A percentile compares a stretch with the other conserved stretches of the same genome.
phyloP scores from a whole-genome alignment of 2,888 invertebrate species.

The Limnephilus rhombicus region DNA sequence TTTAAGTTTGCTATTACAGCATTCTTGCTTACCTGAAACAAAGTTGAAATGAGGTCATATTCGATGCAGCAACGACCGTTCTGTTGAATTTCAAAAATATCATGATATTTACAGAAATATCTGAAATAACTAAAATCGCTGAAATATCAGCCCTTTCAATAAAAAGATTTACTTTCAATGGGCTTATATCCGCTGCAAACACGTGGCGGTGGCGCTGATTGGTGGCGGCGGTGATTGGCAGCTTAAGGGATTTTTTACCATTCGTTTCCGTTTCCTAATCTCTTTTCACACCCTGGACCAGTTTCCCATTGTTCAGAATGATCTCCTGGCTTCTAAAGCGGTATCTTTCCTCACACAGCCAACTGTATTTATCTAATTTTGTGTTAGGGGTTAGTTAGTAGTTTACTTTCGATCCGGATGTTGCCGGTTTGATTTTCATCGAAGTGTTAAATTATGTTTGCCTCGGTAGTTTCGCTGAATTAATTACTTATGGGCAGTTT shows the following conservation, averaged over 20 bases:
- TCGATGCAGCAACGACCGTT: not conserved
- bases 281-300: slow-evolving; percentile 36
- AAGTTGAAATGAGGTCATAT: not conserved
- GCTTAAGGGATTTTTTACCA: slow-evolving; percentile 53
- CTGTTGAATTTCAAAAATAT: not conserved
- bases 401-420: not conserved
- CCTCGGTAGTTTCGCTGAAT: not conserved
- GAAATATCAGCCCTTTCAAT: slow-evolving; percentile 38
- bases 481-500: not conserved
- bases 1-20: not conserved
- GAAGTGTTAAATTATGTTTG: not conserved
- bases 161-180: slow-evolving; percentile 53
- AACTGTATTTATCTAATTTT: not conserved
- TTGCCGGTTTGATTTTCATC: not conserved
- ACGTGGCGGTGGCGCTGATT: slow-evolving; percentile 34
- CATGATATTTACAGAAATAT: not conserved
- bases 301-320: slow-evolving; percentile 29
- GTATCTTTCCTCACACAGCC: not conserved
- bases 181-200: slow-evolving; percentile 54
- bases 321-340: not conserved
- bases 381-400: not conserved
- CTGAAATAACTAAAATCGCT: not conserved
- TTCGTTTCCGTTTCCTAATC: slow-evolving; percentile 31
- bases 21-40: not conserved
- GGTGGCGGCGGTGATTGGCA: slow-evolving; percentile 37